Percentiles rank a stretch among this genome's conserved stretches.
These are phyloP conservation scores for Hypanus sabinus DNA, from an alignment of 2,113 vertebrate species.

Conservation along the genomic window DNA sequence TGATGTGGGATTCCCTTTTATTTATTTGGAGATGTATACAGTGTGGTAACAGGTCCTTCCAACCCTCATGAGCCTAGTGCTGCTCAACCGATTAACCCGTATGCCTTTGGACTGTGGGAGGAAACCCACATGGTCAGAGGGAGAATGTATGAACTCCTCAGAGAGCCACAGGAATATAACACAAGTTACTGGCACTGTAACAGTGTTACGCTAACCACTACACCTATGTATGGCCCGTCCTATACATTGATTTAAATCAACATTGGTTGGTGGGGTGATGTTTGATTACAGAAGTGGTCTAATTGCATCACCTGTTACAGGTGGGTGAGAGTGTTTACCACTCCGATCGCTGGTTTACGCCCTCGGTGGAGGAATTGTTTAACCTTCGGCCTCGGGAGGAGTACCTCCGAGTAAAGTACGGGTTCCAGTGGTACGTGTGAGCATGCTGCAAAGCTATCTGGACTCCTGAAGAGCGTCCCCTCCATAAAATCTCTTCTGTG, in stretches of 20 bases:
- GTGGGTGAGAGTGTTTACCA: constrained; percentile 75
- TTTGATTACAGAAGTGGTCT: neutral
- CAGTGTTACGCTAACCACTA: too few species aligned
- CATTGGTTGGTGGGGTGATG: neutral
- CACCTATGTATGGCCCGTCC: too few species aligned
- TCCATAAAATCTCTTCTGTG: neutral
- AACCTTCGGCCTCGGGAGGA: constrained; percentile 60
- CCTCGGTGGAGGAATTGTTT: constrained; percentile 63
- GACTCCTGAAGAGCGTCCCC: neutral
- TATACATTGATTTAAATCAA: neutral
- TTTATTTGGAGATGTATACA: too few species aligned
- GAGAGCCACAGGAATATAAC: too few species aligned
- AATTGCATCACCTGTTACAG: constrained; percentile 46
- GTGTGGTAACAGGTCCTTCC: too few species aligned
- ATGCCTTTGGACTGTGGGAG: too few species aligned
- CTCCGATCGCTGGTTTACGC: constrained; percentile 78
- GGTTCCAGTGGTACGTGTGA: constrained; percentile 64
- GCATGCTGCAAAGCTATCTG: neutral
- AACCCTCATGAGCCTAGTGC: too few species aligned
- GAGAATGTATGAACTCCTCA: too few species aligned
- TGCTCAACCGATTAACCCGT: too few species aligned
- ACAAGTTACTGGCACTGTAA: too few species aligned
- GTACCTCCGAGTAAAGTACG: constrained; percentile 51
- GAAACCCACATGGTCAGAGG: too few species aligned
- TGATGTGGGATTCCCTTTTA: too few species aligned